Evolutionary conservation across 2,797 vertebrate species (phyloP).

Genomic region (Stomatorhinus walkeri): DNA sequence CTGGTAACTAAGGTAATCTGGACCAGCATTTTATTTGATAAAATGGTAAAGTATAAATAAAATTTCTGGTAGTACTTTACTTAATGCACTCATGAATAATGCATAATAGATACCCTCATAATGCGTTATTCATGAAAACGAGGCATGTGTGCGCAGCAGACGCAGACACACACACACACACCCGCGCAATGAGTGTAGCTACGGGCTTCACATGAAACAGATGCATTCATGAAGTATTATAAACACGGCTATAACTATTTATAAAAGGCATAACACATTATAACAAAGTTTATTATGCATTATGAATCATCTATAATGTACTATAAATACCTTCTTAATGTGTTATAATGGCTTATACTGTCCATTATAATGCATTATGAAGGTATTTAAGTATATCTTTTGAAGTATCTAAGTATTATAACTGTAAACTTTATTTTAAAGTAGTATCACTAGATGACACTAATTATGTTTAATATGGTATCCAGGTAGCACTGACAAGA

Average conservation of each 20-base stretch:
- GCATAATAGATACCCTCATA: background rate
- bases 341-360: background rate
- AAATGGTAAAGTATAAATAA: background rate
- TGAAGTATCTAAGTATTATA: background rate
- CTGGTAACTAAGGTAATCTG: background rate
- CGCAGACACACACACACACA: background rate
- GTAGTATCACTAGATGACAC: background rate
- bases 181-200: background rate
- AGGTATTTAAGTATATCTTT: background rate
- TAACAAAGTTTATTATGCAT: background rate
- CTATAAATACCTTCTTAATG: background rate
- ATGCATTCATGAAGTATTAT: background rate
- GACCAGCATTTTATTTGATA: background rate
- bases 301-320: background rate
- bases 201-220: background rate
- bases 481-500: background rate
- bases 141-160: background rate
- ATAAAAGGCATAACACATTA: background rate
- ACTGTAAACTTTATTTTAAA: background rate
- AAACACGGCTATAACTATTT: background rate
- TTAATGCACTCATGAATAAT: background rate
- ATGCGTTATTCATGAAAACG: background rate
- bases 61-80: background rate
- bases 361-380: background rate
- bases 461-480: background rate